Percentiles rank a stretch among this genome's conserved stretches.
phyloP scores from a whole-genome alignment of 2,113 vertebrate genomes.

The Pelmatolapia mariae region DNA sequence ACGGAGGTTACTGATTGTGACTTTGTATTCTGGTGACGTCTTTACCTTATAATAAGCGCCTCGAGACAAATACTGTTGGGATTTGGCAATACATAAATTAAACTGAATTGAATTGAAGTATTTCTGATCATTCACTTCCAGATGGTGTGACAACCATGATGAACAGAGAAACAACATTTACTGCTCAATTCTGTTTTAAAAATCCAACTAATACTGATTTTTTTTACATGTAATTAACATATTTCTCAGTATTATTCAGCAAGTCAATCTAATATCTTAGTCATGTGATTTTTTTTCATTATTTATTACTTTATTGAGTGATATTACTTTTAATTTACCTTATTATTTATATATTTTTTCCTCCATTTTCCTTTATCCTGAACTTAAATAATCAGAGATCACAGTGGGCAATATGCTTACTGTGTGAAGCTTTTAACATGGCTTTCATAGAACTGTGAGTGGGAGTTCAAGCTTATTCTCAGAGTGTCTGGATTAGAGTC shows the following conservation, averaged over 20 bases:
- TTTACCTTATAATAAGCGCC: rapidly evolving
- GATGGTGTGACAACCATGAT: not conserved
- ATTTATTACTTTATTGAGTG: not conserved
- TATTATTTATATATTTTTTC: not conserved
- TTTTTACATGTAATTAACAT: not conserved
- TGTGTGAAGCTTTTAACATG: not conserved
- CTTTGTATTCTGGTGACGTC: rapidly evolving
- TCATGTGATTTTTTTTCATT: not conserved
- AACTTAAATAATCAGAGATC: not conserved
- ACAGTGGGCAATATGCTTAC: not conserved
- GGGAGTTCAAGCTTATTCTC: not conserved
- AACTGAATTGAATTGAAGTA: not conserved
- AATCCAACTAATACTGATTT: rapidly evolving
- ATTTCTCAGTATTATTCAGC: not conserved
- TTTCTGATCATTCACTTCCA: not conserved
- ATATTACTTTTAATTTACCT: not conserved
- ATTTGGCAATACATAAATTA: not conserved
- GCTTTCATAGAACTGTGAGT: not conserved
- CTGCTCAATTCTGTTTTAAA: not conserved
- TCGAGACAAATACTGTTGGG: rapidly evolving
- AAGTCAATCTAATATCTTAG: not conserved
- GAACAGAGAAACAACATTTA: rapidly evolving
- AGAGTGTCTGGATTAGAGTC: not conserved
- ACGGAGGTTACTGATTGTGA: rapidly evolving
- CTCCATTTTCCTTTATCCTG: rapidly evolving